phyloP scores from a whole-genome alignment of 2,888 invertebrate species.

The Anthophora plumipes region DNA sequence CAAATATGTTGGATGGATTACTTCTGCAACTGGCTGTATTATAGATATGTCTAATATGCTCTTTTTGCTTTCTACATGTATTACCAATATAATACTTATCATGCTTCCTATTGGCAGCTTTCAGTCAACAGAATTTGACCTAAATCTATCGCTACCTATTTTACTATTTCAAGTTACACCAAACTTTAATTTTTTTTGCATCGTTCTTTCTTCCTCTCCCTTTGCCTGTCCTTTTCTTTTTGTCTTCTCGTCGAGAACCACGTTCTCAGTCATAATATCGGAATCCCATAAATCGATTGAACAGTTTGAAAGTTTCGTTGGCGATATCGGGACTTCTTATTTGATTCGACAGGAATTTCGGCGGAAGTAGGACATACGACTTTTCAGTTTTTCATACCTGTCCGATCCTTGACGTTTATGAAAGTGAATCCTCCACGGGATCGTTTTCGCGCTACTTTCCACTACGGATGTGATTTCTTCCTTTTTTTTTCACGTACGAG shows the following conservation, averaged over 20 bases:
- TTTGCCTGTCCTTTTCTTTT: neutral
- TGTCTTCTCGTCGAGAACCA: conserved; percentile 24
- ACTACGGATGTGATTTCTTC: neutral
- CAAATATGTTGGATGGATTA: too few relatives aligned
- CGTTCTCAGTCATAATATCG: conserved; percentile 33
- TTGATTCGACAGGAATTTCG: conserved; percentile 51
- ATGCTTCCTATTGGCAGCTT: neutral
- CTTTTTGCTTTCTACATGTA: neutral
- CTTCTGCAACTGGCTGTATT: too few relatives aligned
- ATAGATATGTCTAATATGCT: too few relatives aligned
- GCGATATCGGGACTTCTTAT: conserved; percentile 33
- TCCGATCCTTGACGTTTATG: conserved; percentile 38
- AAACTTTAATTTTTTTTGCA: neutral
- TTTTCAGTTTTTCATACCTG: conserved; percentile 50
- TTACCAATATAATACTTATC: conserved; percentile 6
- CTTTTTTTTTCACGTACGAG: neutral
- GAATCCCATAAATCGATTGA: conserved; percentile 52
- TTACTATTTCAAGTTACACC: conserved; percentile 4
- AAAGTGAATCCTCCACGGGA: conserved; percentile 24
- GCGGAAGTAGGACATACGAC: conserved; percentile 37
- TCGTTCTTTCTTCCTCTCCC: neutral
- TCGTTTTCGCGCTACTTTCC: conserved; percentile 18
- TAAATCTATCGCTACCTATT: conserved; percentile 26
- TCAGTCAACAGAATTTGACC: conserved; percentile 1
- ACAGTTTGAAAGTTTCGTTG: conserved; percentile 35